phyloP scores from a whole-genome alignment of 1,140 invertebrate species.

The Zaprionus tsacasi region DNA sequence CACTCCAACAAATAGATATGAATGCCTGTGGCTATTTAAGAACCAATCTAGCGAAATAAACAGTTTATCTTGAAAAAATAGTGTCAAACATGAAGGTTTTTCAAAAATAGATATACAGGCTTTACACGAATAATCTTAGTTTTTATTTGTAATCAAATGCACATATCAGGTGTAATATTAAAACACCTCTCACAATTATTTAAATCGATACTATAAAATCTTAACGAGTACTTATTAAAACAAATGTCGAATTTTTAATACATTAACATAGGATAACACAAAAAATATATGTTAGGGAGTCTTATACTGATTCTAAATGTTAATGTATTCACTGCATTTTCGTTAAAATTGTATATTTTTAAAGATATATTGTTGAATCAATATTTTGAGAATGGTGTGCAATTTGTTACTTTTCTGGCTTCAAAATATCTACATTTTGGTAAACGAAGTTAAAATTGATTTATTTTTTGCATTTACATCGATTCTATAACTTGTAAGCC shows the following conservation, averaged over 20 bases:
- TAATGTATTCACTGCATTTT: neutral
- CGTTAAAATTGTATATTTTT: constrained; percentile 2
- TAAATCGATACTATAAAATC: constrained; percentile 41
- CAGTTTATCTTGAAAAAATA: too few relatives aligned
- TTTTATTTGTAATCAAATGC: constrained; percentile 47
- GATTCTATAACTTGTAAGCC: neutral
- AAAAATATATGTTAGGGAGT: constrained; percentile 21
- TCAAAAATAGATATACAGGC: neutral
- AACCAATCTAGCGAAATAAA: too few relatives aligned
- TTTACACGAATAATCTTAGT: constrained; percentile 44
- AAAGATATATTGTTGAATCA: constrained; percentile 6
- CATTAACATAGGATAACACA: constrained; percentile 40
- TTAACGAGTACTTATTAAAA: constrained; percentile 30
- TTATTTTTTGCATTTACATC: neutral
- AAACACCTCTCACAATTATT: constrained; percentile 45
- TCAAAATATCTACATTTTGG: neutral
- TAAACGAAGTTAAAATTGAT: neutral
- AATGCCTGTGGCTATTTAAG: too few relatives aligned
- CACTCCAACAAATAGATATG: too few relatives aligned
- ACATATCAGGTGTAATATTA: constrained; percentile 46
- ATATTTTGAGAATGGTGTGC: neutral
- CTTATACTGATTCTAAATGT: constrained; percentile 34
- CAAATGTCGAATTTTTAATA: constrained; percentile 32
- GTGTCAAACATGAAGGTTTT: neutral
- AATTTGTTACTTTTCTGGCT: neutral